These are phyloP conservation scores for Meliscaeva auricollis DNA, from an alignment of 2,888 invertebrate species.

Conservation along the genomic window DNA sequence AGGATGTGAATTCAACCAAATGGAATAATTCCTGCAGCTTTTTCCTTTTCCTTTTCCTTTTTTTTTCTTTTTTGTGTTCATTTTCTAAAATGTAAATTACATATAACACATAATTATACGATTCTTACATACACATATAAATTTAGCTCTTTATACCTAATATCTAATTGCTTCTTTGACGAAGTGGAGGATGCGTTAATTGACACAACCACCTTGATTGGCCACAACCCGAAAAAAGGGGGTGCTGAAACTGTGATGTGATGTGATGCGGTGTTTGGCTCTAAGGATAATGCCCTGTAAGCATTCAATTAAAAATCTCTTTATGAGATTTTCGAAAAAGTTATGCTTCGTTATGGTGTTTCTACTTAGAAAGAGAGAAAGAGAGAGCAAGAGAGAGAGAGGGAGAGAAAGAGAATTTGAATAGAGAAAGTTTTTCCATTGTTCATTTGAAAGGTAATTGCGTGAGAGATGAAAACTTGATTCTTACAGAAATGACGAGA, in stretches of 20 bases:
- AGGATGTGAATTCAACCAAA: conserved; percentile 22
- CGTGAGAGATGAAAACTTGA: conserved; percentile 35
- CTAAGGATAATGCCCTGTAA: conserved; percentile 12
- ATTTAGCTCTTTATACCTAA: conserved; percentile 41
- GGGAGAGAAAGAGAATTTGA: not conserved
- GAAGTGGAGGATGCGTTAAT: conserved; percentile 43
- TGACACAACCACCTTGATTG: conserved; percentile 32
- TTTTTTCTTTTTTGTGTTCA: not conserved
- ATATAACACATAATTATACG: conserved; percentile 19
- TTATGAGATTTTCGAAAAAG: conserved; percentile 56
- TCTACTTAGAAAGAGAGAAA: not conserved
- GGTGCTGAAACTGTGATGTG: not conserved
- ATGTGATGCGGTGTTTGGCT: not conserved
- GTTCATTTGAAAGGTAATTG: conserved; percentile 63
- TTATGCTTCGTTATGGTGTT: conserved; percentile 18
- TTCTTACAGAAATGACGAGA: not conserved
- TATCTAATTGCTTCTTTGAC: conserved; percentile 29
- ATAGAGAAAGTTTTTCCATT: conserved; percentile 61
- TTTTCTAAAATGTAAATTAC: conserved; percentile 19
- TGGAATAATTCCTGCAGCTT: conserved; percentile 5
- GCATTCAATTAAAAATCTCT: conserved; percentile 68
- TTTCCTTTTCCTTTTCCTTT: not conserved
- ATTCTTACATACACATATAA: conserved; percentile 5
- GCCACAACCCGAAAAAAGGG: not conserved
- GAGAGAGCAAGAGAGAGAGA: not conserved